Evolutionary conservation across 2,888 invertebrate species (phyloP).

Genomic region (Saturnia pavonia): DNA sequence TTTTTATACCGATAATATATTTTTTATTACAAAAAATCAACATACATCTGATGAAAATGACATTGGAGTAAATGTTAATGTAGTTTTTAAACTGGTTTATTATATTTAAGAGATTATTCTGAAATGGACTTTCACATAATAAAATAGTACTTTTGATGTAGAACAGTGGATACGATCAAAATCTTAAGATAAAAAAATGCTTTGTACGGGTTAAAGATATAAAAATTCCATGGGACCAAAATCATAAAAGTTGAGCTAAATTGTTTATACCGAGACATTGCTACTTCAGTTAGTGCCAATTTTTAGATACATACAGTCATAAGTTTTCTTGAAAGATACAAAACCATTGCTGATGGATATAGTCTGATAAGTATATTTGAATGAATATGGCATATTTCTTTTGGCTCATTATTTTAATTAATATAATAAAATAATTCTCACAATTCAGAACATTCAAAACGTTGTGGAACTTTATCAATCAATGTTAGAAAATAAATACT

Average conservation of each 20-base stretch:
- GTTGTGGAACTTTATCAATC: too few relatives aligned
- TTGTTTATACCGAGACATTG: conserved; percentile 16
- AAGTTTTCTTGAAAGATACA: too few relatives aligned
- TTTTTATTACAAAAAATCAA: too few relatives aligned
- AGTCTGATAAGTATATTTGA: too few relatives aligned
- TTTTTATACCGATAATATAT: not conserved
- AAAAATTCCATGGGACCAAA: not conserved
- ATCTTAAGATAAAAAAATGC: not conserved
- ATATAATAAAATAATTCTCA: too few relatives aligned
- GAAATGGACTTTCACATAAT: conserved; percentile 1
- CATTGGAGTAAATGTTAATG: not conserved
- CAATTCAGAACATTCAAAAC: too few relatives aligned
- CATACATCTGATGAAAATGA: not conserved
- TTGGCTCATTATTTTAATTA: too few relatives aligned
- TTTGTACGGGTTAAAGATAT: not conserved
- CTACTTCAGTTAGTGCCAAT: too few relatives aligned
- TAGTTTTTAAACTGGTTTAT: not conserved
- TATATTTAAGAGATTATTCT: not conserved
- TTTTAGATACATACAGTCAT: too few relatives aligned
- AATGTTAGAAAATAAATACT: too few relatives aligned
- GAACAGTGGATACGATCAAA: not conserved
- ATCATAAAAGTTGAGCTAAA: not conserved
- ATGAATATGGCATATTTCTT: too few relatives aligned
- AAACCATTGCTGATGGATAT: too few relatives aligned
- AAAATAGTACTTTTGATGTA: not conserved